A percentile compares a stretch with the other conserved stretches of the same genome.
Evolutionary conservation across 2,113 vertebrate genomes (phyloP).

Genomic region (Pterophyllum scalare): DNA sequence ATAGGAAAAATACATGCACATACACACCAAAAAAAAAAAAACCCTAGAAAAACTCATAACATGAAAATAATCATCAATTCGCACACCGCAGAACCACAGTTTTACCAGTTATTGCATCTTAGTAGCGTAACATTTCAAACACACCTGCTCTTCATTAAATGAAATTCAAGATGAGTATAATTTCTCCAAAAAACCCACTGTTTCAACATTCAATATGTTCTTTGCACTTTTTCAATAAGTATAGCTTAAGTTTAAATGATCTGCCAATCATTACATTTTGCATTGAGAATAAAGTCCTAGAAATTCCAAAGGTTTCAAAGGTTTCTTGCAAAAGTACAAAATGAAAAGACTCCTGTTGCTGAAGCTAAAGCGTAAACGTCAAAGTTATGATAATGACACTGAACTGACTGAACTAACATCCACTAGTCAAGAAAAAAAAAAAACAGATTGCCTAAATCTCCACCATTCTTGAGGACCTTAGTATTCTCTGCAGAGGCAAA

Average conservation of each 20-base stretch:
- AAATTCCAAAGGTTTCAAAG: not conserved
- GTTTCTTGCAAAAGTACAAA: not conserved
- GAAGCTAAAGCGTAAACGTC: not conserved
- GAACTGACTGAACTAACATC: not conserved
- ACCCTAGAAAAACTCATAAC: not conserved
- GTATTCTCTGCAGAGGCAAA: slow-evolving; percentile 1
- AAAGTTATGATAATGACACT: not conserved
- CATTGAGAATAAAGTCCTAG: not conserved
- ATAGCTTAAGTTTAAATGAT: not conserved
- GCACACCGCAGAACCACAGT: not conserved
- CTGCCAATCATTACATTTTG: not conserved
- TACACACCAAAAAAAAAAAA: not conserved
- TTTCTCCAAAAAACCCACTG: not conserved
- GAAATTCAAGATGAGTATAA: not conserved
- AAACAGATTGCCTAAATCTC: slow-evolving; percentile 13
- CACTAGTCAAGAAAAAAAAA: not conserved
- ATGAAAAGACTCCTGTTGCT: not conserved
- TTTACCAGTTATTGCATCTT: not conserved
- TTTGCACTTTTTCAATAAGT: not conserved
- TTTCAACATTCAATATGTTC: not conserved
- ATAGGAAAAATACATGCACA: too few species aligned
- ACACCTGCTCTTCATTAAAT: not conserved
- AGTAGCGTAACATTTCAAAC: not conserved
- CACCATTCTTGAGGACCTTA: not conserved
- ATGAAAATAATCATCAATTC: not conserved